Evolutionary conservation across 2,113 vertebrate species (phyloP), one percentile per base, ranked within the genome.

Genomic region (Pogona vitticeps): DNA sequence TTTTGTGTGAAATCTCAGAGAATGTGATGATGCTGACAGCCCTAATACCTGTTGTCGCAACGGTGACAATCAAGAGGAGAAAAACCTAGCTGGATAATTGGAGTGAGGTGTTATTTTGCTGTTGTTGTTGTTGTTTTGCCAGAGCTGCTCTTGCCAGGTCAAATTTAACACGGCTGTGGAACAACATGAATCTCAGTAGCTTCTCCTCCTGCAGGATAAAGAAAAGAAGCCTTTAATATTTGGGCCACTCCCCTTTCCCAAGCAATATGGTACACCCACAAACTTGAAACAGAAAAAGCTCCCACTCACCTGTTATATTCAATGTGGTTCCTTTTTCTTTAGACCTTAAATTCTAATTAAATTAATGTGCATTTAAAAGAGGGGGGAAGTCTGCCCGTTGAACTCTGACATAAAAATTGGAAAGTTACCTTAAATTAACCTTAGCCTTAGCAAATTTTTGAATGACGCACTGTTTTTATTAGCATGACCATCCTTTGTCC

Each of bases 381-480:
- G n/a, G n/a, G n/a, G n/a, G n/a, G 56, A 31, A 65, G 40, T 40
- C 17, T 85, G 46, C 26, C 23, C 28, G 61, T 83, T 70, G 56
- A 83, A 77, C 28, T 46, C 15, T 46, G 46, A 56, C 42, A 85
- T 52, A 80, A 80, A 61, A 77, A 76, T 71, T 76, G 67, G 82
- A 33, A 77, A 82, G 59, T 65, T 86, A 72, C 83, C 85, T 78
- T 38, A 88, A 83, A 70, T 63, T 38, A 76, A 85, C 42, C 42
- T 82, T 77, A 67, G 38, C 70, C 85, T 79, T 67, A 36, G 82
- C 18, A 81, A 80, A n/a, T 68, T 40, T 46, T 52, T 89, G 78
- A 76, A 84, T 59, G 46, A 52, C 63, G 70, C 71, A 77, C 83
- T 85, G 58, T 85, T 76, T 80, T 63, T 52, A 84, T 67, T 61